Evolutionary conservation across 2,113 vertebrate species (phyloP).

Genomic region (Haemorhous mexicanus): DNA sequence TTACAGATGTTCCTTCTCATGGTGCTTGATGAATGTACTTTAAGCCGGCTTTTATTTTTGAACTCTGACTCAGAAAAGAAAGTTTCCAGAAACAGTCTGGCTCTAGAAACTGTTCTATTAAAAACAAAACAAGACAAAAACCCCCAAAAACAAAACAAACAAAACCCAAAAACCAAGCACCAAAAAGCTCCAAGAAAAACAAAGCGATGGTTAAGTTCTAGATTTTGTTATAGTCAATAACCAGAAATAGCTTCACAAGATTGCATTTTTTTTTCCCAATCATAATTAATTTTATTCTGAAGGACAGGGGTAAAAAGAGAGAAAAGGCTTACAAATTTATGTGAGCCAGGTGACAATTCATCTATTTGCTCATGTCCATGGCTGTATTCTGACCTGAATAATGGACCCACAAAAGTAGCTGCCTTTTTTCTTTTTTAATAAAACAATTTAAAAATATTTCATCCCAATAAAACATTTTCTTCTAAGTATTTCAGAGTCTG

Average conservation of each 20-base stretch:
- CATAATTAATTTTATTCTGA: background rate
- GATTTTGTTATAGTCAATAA: background rate
- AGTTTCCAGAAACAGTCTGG: background rate
- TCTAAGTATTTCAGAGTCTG: background rate
- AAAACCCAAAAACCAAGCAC: background rate
- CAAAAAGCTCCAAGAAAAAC: background rate
- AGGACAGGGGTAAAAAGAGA: background rate
- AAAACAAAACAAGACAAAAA: background rate
- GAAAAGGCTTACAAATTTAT: background rate
- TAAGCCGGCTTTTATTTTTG: background rate
- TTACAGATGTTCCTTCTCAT: background rate
- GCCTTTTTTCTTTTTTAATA: background rate
- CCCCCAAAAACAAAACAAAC: background rate
- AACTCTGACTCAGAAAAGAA: background rate
- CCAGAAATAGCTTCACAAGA: background rate
- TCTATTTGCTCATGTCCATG: background rate
- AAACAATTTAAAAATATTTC: background rate
- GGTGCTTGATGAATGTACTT: background rate
- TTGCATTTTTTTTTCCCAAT: background rate
- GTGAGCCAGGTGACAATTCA: background rate
- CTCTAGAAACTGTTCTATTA: background rate
- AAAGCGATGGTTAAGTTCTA: background rate
- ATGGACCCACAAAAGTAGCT: background rate
- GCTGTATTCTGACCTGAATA: background rate
- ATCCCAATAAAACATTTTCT: background rate